phyloP scores from a whole-genome alignment of 1,140 invertebrate genomes.

The Lasioglossum albipes region DNA sequence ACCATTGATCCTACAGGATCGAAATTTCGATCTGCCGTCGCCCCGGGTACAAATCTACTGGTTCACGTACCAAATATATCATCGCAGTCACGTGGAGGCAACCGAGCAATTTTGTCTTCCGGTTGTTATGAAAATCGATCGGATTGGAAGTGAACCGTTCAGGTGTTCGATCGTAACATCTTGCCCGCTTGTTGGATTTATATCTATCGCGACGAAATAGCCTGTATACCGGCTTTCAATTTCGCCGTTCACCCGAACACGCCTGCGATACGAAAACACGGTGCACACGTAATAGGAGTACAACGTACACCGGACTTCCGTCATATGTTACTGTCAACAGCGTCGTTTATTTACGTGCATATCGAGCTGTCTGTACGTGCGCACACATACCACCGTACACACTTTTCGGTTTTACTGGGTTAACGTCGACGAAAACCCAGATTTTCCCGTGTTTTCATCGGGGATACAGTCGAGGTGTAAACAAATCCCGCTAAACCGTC shows the following conservation, averaged over 20 bases:
- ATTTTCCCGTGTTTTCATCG: conserved; percentile 39
- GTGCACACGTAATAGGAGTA: conserved; percentile 31
- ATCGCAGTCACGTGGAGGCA: too few species aligned
- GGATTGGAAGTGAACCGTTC: background rate
- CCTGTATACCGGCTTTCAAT: conserved; percentile 35
- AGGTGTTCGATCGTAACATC: conserved; percentile 5
- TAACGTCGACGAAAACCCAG: background rate
- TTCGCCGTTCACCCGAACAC: conserved; percentile 29
- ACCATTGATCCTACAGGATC: too few species aligned
- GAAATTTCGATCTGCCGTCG: too few species aligned
- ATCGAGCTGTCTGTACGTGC: too few species aligned
- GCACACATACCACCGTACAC: too few species aligned
- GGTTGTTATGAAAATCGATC: background rate
- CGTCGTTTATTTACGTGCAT: conserved; percentile 31
- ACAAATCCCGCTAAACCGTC: conserved; percentile 18
- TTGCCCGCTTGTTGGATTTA: conserved; percentile 12
- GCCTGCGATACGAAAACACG: conserved; percentile 22
- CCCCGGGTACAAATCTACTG: too few species aligned
- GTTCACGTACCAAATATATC: too few species aligned
- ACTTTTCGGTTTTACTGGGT: conserved; percentile 15
- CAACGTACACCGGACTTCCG: conserved; percentile 47
- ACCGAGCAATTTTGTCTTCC: background rate
- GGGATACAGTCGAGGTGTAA: background rate
- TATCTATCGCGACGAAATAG: conserved; percentile 27
- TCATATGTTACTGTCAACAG: conserved; percentile 48